Evolutionary conservation across 2,888 invertebrate species (phyloP).

Genomic region (Trissonchulus latispiculum): DNA sequence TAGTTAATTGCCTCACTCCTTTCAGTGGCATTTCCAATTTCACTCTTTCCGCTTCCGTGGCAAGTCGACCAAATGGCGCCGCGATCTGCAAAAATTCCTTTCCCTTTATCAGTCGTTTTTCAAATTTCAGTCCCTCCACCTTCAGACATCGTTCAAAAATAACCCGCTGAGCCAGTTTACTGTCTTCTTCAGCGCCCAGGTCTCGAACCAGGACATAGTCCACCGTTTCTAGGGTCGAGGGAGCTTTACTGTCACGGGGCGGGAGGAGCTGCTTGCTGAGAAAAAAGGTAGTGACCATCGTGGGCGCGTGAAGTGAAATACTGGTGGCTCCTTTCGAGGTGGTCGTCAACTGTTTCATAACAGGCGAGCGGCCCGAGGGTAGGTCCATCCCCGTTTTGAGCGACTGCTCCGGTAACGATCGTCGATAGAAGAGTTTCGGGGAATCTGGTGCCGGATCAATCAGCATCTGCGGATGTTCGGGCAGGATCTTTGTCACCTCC

Average conservation of each 20-base stretch:
- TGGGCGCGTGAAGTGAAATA: background rate
- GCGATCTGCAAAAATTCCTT: constrained; percentile 35
- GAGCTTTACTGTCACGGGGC: background rate
- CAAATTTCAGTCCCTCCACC: constrained; percentile 39
- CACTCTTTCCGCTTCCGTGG: constrained; percentile 43
- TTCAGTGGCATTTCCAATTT: constrained; percentile 44
- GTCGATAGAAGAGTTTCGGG: too few relatives aligned
- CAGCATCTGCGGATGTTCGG: too few relatives aligned
- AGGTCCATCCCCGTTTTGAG: too few relatives aligned
- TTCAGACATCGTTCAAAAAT: constrained; percentile 36
- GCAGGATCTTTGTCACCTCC: too few relatives aligned
- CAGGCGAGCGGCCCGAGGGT: too few relatives aligned
- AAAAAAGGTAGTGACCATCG: background rate
- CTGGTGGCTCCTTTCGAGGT: too few relatives aligned
- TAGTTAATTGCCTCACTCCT: constrained; percentile 35
- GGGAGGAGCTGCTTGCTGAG: background rate
- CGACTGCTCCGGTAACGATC: too few relatives aligned
- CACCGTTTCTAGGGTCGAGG: background rate
- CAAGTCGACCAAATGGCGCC: constrained; percentile 42
- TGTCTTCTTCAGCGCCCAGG: background rate
- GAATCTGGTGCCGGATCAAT: too few relatives aligned
- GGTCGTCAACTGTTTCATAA: too few relatives aligned
- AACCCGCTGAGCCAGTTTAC: constrained; percentile 24
- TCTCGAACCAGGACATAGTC: constrained; percentile 10
- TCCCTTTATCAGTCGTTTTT: constrained; percentile 30